Conservation (phyloP, 2,797 vertebrate genomes). For the Enteromius fasciolatus region DNA sequence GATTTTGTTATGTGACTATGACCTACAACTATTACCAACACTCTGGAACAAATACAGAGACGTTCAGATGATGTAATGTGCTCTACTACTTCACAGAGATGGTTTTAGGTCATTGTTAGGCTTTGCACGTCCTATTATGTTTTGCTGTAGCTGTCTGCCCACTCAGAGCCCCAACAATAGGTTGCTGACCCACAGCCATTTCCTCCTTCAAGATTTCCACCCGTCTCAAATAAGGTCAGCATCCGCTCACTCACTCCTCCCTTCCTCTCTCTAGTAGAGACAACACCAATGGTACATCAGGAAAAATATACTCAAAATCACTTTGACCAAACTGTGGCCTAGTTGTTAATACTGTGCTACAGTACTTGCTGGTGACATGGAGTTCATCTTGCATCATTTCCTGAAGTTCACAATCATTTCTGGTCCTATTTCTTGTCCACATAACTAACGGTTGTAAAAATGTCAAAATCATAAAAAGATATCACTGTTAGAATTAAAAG, state of each 20-base stretch:
- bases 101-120: conserved; percentile 7
- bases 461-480: neutral
- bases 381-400: neutral
- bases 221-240: neutral
- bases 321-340: neutral
- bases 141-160: conserved; percentile 6
- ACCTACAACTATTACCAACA: neutral
- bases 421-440: neutral
- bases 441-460: neutral
- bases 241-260: neutral
- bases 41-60: neutral
- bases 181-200: conserved; percentile 1
- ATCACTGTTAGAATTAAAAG: neutral
- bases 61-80: conserved; percentile 19
- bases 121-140: neutral
- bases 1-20: conserved; percentile 2
- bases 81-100: neutral
- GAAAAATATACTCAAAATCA: neutral
- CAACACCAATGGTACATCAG: neutral
- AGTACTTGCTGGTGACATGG: neutral
- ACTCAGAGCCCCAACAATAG: conserved; percentile 2
- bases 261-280: neutral
- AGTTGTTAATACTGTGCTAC: neutral
- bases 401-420: neutral
- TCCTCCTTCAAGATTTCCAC: conserved; percentile 21